These are phyloP conservation scores for Manis pentadactyla DNA, from an alignment of 2,797 vertebrate species.

Conservation along the genomic window DNA sequence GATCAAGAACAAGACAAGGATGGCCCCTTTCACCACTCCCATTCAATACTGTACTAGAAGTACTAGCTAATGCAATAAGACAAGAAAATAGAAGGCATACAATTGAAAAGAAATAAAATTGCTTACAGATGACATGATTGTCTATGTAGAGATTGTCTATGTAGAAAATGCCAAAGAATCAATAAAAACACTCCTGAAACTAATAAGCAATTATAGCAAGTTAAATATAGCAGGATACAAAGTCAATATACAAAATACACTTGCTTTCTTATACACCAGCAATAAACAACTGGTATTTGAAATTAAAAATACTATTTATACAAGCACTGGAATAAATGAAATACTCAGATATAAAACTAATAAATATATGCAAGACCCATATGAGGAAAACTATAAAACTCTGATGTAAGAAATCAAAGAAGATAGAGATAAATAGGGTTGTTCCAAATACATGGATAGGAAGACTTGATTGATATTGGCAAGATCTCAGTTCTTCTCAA, in stretches of 20 bases:
- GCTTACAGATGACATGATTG: neutral
- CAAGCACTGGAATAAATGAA: neutral
- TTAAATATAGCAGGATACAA: neutral
- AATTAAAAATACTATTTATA: conserved; percentile 1
- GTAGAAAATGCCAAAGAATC: neutral
- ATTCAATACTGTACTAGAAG: neutral
- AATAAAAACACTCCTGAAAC: neutral
- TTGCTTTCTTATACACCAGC: neutral
- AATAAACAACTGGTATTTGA: neutral
- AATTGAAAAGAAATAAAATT: neutral
- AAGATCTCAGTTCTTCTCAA: neutral
- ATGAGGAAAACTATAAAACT: neutral
- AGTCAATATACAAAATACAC: neutral
- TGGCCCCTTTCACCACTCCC: neutral
- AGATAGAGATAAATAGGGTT: neutral
- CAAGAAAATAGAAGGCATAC: neutral
- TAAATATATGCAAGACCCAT: neutral
- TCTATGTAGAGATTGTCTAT: neutral
- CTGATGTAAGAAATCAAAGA: neutral
- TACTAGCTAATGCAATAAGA: neutral
- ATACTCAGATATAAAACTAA: neutral
- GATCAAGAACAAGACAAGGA: neutral
- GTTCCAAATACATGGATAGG: neutral
- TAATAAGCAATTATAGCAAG: neutral
- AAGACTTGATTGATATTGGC: neutral